Percentiles rank a stretch among this genome's conserved stretches.
phyloP scores from a whole-genome alignment of 2,888 invertebrate genomes.

The Pteria penguin region DNA sequence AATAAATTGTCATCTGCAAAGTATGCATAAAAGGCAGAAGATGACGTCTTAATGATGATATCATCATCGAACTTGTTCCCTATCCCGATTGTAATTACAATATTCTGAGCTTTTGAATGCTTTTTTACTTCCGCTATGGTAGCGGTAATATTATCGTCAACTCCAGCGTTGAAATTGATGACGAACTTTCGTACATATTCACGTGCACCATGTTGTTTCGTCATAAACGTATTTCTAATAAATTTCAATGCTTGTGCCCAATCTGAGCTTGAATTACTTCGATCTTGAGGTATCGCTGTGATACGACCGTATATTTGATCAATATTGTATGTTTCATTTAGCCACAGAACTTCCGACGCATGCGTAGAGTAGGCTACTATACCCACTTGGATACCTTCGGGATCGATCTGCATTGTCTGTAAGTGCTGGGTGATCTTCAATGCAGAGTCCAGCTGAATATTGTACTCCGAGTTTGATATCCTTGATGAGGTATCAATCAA shows the following conservation, averaged over 20 bases:
- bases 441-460: background rate
- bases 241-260: slow-evolving; percentile 2
- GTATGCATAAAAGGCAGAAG: slow-evolving; percentile 15
- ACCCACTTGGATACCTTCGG: background rate
- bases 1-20: background rate
- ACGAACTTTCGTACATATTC: slow-evolving; percentile 1
- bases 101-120: background rate
- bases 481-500: background rate
- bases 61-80: slow-evolving; percentile 3
- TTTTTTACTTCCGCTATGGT: background rate
- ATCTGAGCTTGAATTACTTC: background rate
- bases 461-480: background rate
- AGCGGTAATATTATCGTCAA: background rate
- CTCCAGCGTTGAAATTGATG: slow-evolving; percentile 1
- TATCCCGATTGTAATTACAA: slow-evolving; percentile 1
- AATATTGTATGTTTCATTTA: slow-evolving; percentile 15
- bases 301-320: background rate
- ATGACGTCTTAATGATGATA: background rate
- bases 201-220: background rate
- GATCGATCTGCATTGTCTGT: background rate
- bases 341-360: background rate
- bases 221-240: background rate
- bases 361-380: background rate
- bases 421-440: background rate
- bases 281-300: background rate